A percentile compares a stretch with the other conserved stretches of the same genome.
Evolutionary conservation across 2,888 invertebrate genomes (phyloP).

Genomic region (Idaea aversata): DNA sequence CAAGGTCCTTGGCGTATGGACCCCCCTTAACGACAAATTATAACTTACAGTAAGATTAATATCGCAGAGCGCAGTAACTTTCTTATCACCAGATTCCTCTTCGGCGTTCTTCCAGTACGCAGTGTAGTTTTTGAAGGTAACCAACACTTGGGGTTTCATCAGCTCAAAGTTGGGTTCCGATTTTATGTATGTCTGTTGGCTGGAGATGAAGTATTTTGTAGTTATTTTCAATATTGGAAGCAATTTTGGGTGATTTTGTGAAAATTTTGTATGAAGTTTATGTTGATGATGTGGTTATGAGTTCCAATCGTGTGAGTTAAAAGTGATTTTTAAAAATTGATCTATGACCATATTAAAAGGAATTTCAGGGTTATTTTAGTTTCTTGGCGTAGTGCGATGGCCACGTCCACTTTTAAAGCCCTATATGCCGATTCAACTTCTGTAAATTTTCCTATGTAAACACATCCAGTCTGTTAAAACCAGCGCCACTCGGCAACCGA

Average conservation of each 20-base stretch:
- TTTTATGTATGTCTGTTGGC: conserved; percentile 67
- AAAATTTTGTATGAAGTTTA: background rate
- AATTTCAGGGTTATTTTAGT: too few species aligned
- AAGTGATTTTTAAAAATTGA: too few species aligned
- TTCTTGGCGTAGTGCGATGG: too few species aligned
- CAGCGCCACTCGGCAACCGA: too few species aligned
- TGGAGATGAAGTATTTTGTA: conserved; percentile 27
- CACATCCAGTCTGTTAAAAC: background rate
- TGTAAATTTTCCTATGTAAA: background rate
- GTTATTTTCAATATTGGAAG: background rate
- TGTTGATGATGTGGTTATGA: conserved; percentile 3
- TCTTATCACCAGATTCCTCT: conserved; percentile 48
- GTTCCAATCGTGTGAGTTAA: background rate
- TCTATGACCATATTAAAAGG: too few species aligned
- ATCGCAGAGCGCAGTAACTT: conserved; percentile 61
- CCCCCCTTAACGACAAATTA: background rate
- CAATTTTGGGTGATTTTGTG: background rate
- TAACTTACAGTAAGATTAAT: conserved; percentile 67
- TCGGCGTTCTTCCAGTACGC: conserved; percentile 70
- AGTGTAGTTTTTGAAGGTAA: conserved; percentile 64
- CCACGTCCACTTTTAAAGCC: too few species aligned
- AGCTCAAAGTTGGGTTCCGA: conserved; percentile 63
- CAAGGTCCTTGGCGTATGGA: too few species aligned
- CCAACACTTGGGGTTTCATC: conserved; percentile 46
- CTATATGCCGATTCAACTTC: too few species aligned